A percentile compares a stretch with the other conserved stretches of the same genome.
These are phyloP conservation scores for Microctonus hyperodae DNA, from an alignment of 2,888 invertebrate species.

Conservation along the genomic window DNA sequence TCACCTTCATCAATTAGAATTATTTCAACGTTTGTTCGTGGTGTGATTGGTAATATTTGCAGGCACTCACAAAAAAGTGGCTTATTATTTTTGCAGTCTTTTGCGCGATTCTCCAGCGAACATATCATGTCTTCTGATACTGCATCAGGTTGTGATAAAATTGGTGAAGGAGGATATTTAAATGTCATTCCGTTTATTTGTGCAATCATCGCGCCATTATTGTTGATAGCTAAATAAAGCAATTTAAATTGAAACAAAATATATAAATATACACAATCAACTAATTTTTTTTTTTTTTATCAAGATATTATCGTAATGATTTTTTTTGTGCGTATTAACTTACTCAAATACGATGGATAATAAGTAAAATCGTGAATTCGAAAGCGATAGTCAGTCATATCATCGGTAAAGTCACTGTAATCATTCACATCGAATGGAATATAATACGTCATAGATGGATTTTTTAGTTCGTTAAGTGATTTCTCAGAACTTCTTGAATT, in stretches of 20 bases:
- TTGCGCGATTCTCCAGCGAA: conserved; percentile 54
- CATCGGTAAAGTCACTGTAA: conserved; percentile 60
- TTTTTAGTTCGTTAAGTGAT: neutral
- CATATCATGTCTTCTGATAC: conserved; percentile 44
- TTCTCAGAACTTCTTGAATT: conserved; percentile 37
- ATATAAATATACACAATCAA: neutral
- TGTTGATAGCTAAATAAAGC: conserved; percentile 34
- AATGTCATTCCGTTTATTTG: conserved; percentile 72
- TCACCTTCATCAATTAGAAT: conserved; percentile 71
- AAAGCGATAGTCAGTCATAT: conserved; percentile 66
- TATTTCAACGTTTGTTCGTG: conserved; percentile 67
- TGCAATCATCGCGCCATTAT: conserved; percentile 46
- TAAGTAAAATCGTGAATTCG: conserved; percentile 66
- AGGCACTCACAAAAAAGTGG: conserved; percentile 67
- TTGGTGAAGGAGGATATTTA: conserved; percentile 68
- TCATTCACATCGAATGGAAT: conserved; percentile 65
- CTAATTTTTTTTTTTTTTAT: neutral
- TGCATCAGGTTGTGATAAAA: conserved; percentile 66
- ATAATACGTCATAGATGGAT: conserved; percentile 56
- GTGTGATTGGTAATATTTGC: conserved; percentile 65
- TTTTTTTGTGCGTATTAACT: too few species aligned
- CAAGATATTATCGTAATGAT: conserved; percentile 1
- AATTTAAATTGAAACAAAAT: neutral
- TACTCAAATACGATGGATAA: conserved; percentile 66
- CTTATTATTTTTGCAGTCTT: conserved; percentile 42